A percentile compares a stretch with the other conserved stretches of the same genome.
These are phyloP conservation scores for Tetheella fluctuosa DNA, from an alignment of 2,888 invertebrate species.

Conservation along the genomic window DNA sequence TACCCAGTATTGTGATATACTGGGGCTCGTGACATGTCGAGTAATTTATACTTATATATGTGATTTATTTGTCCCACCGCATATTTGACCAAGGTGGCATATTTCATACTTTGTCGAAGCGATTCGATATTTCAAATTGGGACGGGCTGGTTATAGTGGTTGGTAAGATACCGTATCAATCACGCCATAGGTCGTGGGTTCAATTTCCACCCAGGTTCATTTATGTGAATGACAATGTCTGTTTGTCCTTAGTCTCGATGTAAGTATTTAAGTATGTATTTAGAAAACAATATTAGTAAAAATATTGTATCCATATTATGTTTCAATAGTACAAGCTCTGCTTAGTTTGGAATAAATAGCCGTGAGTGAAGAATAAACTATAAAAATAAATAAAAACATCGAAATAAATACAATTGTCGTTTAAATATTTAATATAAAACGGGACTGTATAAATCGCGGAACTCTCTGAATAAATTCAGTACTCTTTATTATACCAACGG, in stretches of 20 bases:
- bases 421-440: background rate
- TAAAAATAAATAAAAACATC: background rate
- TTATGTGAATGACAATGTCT: too few species aligned
- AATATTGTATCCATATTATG: too few species aligned
- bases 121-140: background rate
- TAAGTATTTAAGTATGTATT: too few species aligned
- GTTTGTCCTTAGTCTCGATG: too few species aligned
- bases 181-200: too few species aligned
- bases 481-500: background rate
- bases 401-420: background rate
- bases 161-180: too few species aligned
- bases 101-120: background rate
- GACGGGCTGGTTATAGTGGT: too few species aligned
- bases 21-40: background rate
- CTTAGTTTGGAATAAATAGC: too few species aligned
- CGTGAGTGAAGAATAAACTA: too few species aligned
- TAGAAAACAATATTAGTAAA: too few species aligned
- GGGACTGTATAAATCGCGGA: background rate
- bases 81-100: background rate
- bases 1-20: slow-evolving; percentile 1
- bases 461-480: background rate
- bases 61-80: background rate
- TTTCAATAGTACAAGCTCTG: too few species aligned
- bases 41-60: background rate
- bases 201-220: too few species aligned